These are phyloP conservation scores for Caretta caretta DNA, from an alignment of 2,113 vertebrate species.

Conservation along the genomic window DNA sequence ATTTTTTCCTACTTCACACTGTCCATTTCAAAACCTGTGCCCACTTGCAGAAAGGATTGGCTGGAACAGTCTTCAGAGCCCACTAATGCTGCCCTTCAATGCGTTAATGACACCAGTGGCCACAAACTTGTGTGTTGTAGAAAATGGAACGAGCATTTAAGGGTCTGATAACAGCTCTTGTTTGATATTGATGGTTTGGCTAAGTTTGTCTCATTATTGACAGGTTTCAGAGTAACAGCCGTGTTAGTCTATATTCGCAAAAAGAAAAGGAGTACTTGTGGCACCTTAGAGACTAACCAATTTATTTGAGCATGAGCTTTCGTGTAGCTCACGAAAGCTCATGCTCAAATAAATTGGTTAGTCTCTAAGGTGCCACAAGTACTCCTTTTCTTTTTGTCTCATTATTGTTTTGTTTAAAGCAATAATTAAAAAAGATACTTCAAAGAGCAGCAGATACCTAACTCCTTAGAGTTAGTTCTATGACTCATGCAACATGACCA, in stretches of 20 bases:
- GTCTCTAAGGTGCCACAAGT: no score
- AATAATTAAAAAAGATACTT: not conserved
- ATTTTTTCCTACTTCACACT: not conserved
- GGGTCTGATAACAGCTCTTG: accelerated
- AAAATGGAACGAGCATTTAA: not conserved
- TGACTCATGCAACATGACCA: accelerated
- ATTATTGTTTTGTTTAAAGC: not conserved
- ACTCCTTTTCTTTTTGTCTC: no score
- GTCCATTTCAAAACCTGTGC: not conserved
- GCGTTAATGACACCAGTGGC: not conserved
- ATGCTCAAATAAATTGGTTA: no score
- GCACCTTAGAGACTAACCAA: no score
- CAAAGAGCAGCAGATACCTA: not conserved
- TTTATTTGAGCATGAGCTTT: no score
- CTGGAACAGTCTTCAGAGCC: not conserved
- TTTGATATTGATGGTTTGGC: accelerated
- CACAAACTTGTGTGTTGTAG: not conserved
- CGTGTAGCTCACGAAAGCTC: no score
- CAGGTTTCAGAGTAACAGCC: no score
- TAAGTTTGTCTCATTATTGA: not conserved
- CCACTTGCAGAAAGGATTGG: not conserved
- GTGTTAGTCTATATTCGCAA: no score
- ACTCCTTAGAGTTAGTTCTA: not conserved
- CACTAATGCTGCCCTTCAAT: not conserved
- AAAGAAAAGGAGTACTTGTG: no score